Conservation (phyloP, 2,113 vertebrate genomes). For the Hippocampus guttulatus region DNA sequence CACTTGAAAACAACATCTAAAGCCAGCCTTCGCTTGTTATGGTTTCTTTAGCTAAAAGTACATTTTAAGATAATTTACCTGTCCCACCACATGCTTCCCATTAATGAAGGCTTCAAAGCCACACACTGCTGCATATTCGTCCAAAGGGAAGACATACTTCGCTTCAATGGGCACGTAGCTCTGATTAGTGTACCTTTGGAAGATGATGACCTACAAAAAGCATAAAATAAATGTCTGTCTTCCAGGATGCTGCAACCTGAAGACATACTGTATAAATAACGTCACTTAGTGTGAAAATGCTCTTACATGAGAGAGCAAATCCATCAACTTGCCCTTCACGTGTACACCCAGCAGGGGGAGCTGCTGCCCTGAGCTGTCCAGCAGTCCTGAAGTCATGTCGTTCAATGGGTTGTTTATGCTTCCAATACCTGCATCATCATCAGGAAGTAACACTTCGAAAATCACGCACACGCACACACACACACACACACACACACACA, state of each 20-base stretch:
- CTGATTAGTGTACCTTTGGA: conserved; percentile 82
- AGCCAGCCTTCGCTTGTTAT: neutral
- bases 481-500: conserved; percentile 4
- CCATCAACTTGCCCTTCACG: conserved; percentile 78
- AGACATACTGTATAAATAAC: neutral
- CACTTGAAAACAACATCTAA: neutral
- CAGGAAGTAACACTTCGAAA: conserved; percentile 1
- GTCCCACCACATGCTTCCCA: conserved; percentile 81
- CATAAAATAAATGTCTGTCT: neutral
- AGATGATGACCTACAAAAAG: conserved; percentile 74
- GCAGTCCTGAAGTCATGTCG: conserved; percentile 66
- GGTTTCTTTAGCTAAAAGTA: neutral
- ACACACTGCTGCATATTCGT: conserved; percentile 82
- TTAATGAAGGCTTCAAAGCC: conserved; percentile 91
- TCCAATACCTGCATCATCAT: conserved; percentile 21
- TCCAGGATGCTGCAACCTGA: neutral
- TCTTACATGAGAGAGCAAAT: conserved; percentile 77
- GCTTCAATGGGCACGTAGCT: conserved; percentile 78
- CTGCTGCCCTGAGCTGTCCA: conserved; percentile 71
- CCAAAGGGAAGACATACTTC: conserved; percentile 86
- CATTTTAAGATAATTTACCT: conserved; percentile 64
- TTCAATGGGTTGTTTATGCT: conserved; percentile 43
- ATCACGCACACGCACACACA: neutral
- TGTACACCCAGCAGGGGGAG: conserved; percentile 74
- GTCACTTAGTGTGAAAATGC: neutral